Base-by-base conservation (phyloP, 2,113 vertebrate species). In the Oreochromis aureus region DNA sequence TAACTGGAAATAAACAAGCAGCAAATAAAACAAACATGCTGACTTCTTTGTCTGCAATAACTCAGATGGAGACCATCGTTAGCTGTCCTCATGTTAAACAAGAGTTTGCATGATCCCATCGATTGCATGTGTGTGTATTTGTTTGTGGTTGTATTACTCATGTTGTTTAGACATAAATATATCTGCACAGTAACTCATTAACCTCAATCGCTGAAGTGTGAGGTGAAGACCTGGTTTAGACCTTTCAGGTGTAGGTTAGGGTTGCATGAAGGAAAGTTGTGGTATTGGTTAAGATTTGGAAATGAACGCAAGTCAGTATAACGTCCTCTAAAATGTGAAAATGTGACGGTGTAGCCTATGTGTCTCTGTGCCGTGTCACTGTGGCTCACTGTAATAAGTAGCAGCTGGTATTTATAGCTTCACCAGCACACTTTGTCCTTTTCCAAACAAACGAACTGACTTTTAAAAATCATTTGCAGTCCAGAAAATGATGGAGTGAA, bases 391-490 rank as follows among this genome's bases (percentile, higher is more conserved):
- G 83, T 94, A 94, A 95, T 94, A 93, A 85, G 78, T 82, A 92
- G 85, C 94, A 94, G 89, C 93, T 94, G 94, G 69, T 80, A 89
- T 92, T 90, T 86, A 82, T 83, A 89, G 89, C 82, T 66, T 87
- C 83, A 86, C 83, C 56, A 82, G 85, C 87, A 87, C 54, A 82
- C 83, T 85, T 63, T 92, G 93, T 93, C 86, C 89, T 87, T 89
- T 87, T 87, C 87, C 89, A 91, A 92, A 94, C 86, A 90, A 87
- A 90, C 86, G 87, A 81, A 94, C 82, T 84, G 90, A 91, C 89
- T 94, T 92, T 83, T 46, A 86, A 92, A 87, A 93, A 89, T 93
- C 89, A 94, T 94, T 90, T 92, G 90, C 85, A 88, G 87, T 89
- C 90, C 85, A 91, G 78, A 91, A 91, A 88, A 90, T 84, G 51